phyloP scores from a whole-genome alignment of 1,140 invertebrate genomes.

The Diuraphis noxia region DNA sequence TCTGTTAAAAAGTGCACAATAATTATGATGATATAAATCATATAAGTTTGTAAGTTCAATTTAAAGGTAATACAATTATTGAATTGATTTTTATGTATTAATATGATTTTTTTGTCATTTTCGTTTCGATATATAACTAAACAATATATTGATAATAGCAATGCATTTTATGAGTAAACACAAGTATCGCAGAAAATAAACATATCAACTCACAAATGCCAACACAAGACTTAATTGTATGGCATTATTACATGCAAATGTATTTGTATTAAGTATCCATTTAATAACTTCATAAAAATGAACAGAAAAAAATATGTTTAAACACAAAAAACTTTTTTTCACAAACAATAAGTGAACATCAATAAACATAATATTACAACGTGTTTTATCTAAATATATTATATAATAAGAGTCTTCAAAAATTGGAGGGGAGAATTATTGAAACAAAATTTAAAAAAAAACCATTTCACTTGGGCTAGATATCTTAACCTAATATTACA shows the following conservation, averaged over 20 bases:
- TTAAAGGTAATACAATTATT: too few species aligned
- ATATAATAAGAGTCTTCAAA: constrained; percentile 20
- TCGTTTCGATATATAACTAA: not conserved
- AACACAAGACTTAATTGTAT: constrained; percentile 11
- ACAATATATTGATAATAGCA: not conserved
- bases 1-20: too few species aligned
- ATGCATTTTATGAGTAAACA: not conserved
- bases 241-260: constrained; percentile 37
- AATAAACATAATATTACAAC: constrained; percentile 20
- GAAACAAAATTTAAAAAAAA: not conserved
- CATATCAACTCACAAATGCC: not conserved
- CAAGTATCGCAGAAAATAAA: not conserved
- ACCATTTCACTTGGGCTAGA: not conserved
- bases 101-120: not conserved
- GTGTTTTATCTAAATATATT: not conserved
- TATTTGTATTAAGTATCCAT: constrained; percentile 13
- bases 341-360: constrained; percentile 20
- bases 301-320: constrained; percentile 25
- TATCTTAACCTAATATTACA: not conserved
- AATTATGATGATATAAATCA: too few species aligned
- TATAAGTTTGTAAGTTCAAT: too few species aligned
- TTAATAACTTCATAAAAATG: constrained; percentile 14
- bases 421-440: not conserved
- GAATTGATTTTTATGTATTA: too few species aligned
- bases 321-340: constrained; percentile 35